Evolutionary conservation across 2,113 vertebrate species (phyloP).

Genomic region (Urocynchramus pylzowi): DNA sequence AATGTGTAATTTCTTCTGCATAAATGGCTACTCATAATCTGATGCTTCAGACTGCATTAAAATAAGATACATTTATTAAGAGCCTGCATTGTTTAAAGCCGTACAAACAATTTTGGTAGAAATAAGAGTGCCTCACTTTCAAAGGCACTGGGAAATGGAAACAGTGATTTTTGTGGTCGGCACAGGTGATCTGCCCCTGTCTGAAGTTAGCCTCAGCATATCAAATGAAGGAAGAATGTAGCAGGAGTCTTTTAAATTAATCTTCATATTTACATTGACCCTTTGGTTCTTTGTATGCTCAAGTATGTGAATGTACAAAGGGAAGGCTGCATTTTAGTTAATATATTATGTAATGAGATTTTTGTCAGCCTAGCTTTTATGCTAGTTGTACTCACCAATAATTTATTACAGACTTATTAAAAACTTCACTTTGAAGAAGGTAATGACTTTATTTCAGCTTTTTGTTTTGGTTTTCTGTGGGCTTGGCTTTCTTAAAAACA

Average conservation of each 20-base stretch:
- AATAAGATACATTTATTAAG: neutral
- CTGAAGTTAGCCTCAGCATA: neutral
- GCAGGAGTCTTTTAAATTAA: neutral
- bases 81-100: neutral
- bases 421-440: neutral
- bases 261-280: neutral
- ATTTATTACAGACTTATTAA: constrained; percentile 27
- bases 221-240: neutral
- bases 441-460: neutral
- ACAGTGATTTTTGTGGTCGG: neutral
- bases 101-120: neutral
- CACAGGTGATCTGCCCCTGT: neutral
- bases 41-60: neutral
- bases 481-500: neutral
- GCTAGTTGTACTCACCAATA: neutral
- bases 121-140: neutral
- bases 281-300: neutral
- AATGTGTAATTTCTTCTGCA: neutral
- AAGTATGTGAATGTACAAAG: neutral
- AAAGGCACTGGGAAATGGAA: neutral
- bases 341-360: neutral
- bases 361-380: neutral
- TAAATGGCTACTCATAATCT: neutral
- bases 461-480: neutral
- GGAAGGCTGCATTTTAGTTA: neutral